Evolutionary conservation across 2,888 invertebrate species (phyloP).

Genomic region (Mimachlamys varia): DNA sequence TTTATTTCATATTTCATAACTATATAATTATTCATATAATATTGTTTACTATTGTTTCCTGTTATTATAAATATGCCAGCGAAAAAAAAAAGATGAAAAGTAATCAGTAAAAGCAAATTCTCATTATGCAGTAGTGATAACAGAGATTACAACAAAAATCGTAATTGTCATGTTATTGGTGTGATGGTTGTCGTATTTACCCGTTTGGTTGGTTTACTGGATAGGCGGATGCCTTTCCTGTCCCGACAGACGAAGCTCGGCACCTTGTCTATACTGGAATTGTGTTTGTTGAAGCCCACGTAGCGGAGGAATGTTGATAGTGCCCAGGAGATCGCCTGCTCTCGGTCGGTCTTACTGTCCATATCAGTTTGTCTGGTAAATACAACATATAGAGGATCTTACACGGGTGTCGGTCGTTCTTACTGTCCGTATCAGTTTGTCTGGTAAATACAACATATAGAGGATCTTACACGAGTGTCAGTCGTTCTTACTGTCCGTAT

Average conservation of each 20-base stretch:
- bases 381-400: too few species aligned
- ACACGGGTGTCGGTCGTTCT: background rate
- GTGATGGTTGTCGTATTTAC: background rate
- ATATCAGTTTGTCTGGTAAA: conserved; percentile 45
- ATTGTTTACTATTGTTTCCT: too few species aligned
- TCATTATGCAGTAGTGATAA: too few species aligned
- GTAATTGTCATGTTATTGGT: too few species aligned
- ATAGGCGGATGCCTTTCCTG: conserved; percentile 85
- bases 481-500: conserved; percentile 39
- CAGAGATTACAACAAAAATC: too few species aligned
- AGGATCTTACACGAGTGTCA: too few species aligned
- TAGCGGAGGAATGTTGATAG: conserved; percentile 92
- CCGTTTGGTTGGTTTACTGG: conserved; percentile 13
- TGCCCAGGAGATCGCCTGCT: conserved; percentile 88
- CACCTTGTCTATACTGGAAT: conserved; percentile 87
- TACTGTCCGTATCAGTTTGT: conserved; percentile 43
- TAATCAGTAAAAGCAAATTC: too few species aligned
- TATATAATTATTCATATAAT: too few species aligned
- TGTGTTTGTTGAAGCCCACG: conserved; percentile 85
- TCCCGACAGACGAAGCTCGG: conserved; percentile 94
- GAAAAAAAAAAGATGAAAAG: too few species aligned
- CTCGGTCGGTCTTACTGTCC: conserved; percentile 53
- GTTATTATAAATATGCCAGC: too few species aligned
- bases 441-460: conserved; percentile 41
- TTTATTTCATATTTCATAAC: too few species aligned